Evolutionary conservation across 1,140 invertebrate species (phyloP), one percentile per base, ranked within the genome.

Genomic region (Apis cerana): DNA sequence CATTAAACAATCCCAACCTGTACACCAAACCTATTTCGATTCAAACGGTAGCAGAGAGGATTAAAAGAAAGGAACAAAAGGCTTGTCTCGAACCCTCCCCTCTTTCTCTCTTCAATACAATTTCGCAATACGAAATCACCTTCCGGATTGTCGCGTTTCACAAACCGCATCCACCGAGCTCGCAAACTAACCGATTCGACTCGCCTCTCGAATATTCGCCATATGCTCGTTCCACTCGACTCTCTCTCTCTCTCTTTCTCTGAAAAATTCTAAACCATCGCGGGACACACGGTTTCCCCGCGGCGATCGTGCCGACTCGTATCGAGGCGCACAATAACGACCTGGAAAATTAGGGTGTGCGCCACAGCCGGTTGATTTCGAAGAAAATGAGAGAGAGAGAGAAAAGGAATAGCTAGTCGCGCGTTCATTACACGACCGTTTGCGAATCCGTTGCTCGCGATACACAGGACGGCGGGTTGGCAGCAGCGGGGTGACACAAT

Each of bases 401-500:
- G 19, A 43, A 48, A 54, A 52, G 23, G 17, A 70, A 48, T 61
- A 17, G 56, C 21, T 12, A 56, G 61, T 65, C 56, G 74, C 59
- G 70, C 33, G 78, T 68, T 84, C 71, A 86, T 89, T 89, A 88
- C 81, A 75, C 84, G 78, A 64, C 70, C 76, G 77, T 89, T 88
- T 89, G 79, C 71, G 82, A 89, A 84, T 80, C 65, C 65, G 75
- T 50, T 64, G 77, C 27, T 64, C 27, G 62, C 17, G 59, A 15
- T 48, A 33, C 21, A 48, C 59, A 54, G 43, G 71, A 48, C 15
- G 3, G 15, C 48, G 10, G 3, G 13, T 27, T 43, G 21, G 64
- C 23, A 78, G 65, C 27, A 79, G 80, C 84, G 72, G 82, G 74
- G 81, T 81, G 85, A 85, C 81, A 89, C 83, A 87, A 89, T 89